phyloP scores from a whole-genome alignment of 2,888 invertebrate species.

The Eristalinus sepulchralis region DNA sequence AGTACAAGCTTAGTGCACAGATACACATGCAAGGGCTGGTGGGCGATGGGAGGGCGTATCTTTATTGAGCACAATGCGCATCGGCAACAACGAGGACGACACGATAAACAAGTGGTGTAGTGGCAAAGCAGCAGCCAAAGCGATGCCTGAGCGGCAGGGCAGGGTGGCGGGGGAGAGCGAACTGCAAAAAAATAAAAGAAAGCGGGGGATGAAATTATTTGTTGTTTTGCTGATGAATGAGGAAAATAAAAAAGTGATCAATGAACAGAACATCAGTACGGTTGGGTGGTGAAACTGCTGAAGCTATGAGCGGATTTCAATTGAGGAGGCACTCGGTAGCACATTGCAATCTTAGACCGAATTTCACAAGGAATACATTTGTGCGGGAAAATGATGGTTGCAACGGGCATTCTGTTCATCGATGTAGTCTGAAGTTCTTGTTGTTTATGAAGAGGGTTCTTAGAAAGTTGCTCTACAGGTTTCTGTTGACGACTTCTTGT shows the following conservation, averaged over 20 bases:
- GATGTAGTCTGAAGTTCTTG: too few species aligned
- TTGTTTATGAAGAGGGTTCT: too few species aligned
- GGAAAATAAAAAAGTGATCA: constrained; percentile 56
- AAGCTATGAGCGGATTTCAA: background rate
- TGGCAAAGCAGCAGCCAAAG: background rate
- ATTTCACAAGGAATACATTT: too few species aligned
- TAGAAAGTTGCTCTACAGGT: too few species aligned
- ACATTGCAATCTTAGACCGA: background rate
- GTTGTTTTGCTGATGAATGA: constrained; percentile 29
- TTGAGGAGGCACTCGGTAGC: background rate
- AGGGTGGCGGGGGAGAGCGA: constrained; percentile 26
- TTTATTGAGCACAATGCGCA: constrained; percentile 43
- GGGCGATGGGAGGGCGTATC: background rate
- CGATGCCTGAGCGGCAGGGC: too few species aligned
- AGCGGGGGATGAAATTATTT: constrained; percentile 41
- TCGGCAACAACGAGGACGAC: constrained; percentile 32
- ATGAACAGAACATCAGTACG: constrained; percentile 9
- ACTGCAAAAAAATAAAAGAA: constrained; percentile 24
- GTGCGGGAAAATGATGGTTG: too few species aligned
- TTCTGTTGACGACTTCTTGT: too few species aligned
- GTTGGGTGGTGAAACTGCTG: background rate
- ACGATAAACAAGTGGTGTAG: constrained; percentile 8
- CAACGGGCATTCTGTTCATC: too few species aligned
- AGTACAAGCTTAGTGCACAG: constrained; percentile 13
- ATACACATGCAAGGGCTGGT: background rate